Evolutionary conservation across 2,797 vertebrate species (phyloP).

Genomic region (Gymnoscopelus braueri): DNA sequence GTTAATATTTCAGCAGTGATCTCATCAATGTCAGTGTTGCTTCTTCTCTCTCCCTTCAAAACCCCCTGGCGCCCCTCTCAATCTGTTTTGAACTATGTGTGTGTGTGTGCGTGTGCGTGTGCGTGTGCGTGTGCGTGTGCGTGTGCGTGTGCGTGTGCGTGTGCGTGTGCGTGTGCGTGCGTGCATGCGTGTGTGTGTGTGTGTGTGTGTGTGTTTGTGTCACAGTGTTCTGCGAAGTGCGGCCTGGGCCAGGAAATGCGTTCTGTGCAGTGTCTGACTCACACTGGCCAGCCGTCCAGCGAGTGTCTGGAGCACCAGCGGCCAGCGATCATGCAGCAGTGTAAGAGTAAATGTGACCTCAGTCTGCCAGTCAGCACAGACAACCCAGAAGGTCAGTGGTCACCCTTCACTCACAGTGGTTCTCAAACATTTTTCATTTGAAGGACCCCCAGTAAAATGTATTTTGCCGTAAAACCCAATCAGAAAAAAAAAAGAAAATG

Average conservation of each 20-base stretch:
- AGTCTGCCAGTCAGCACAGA: slow-evolving; percentile 83
- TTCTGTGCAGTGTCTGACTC: slow-evolving; percentile 89
- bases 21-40: too few relatives aligned
- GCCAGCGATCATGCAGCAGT: slow-evolving; percentile 89
- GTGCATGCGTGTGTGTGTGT: too few relatives aligned
- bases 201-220: not conserved
- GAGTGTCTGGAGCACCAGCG: slow-evolving; percentile 89
- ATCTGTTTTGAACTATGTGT: too few relatives aligned
- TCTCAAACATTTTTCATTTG: too few relatives aligned
- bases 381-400: slow-evolving; percentile 90
- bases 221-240: slow-evolving; percentile 92
- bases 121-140: too few relatives aligned
- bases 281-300: slow-evolving; percentile 85
- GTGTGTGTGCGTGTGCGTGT: too few relatives aligned
- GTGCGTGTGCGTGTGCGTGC: not conserved
- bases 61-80: too few relatives aligned
- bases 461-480: too few relatives aligned
- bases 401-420: slow-evolving; percentile 13
- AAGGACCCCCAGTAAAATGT: too few relatives aligned
- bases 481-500: too few relatives aligned
- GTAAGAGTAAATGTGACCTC: slow-evolving; percentile 91
- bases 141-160: not conserved
- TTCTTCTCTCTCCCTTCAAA: too few relatives aligned
- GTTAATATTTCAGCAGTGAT: too few relatives aligned
- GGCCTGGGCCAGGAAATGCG: slow-evolving; percentile 94